Evolutionary conservation across 2,113 vertebrate genomes (phyloP), one percentile per base, ranked within the genome.

Genomic region (Nymphicus hollandicus): DNA sequence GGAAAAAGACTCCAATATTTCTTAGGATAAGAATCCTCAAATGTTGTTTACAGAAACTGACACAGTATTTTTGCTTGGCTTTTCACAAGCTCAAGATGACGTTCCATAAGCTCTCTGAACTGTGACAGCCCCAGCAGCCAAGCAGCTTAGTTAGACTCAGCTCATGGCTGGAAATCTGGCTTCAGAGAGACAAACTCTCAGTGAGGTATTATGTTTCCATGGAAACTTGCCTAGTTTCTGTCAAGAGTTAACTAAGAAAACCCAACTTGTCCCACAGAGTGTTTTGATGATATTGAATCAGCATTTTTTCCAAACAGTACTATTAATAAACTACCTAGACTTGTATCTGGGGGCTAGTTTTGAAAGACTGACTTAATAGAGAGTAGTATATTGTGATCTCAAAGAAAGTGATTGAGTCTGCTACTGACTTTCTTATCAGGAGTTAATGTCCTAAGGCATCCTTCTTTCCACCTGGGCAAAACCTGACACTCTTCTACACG

Each of bases 201-300:
- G 66, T 91, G 86, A 93, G 74, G 69, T 14, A 85, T 87, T 78
- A 89, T 76, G 56, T 95, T 89, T 76, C 95, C 86, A 65, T 82
- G 83, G 91, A 81, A 95, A 95, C 73, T 70, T 76, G 77, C 63
- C 86, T 87, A 20, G 22, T 37, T 95, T 66, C 65, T 92, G 89
- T 88, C 81, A 79, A 69, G 31, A 92, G 68, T 47, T 47, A 92
- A 50, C 55, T 83, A 47, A 89, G 86, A 68, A 86, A 91, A 92
- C 73, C 0, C n/a, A 93, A 11, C 23, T 35, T 84, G 53, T 78
- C 89, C 44, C 82, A 90, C 27, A 49, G 53, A 88, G 33, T 33
- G 25, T 86, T 93, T 60, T 46, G 72, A 74, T 84, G 60, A 43
- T 43, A 79, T 41, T 89, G 89, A 93, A 85, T 93, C 73, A 91